Base-by-base conservation (phyloP, 1,140 invertebrate genomes). In the Leptinotarsa lineolata region DNA sequence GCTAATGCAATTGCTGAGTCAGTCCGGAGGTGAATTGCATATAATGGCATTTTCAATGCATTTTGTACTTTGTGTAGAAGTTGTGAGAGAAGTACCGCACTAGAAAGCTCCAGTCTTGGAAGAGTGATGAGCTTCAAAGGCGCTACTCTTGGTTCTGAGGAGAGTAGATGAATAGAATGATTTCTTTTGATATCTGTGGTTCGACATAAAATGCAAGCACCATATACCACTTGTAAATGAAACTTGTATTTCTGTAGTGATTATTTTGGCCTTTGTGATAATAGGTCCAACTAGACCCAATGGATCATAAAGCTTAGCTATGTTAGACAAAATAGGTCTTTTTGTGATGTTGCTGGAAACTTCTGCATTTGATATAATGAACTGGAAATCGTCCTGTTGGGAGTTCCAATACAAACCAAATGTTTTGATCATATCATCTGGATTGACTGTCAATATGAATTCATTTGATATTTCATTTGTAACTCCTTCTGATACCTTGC, bases 121-220 rank as follows among this genome's bases (percentile, higher is more conserved):
- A 54, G 5, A n/a, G 48, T 16, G n/a, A 54, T 54, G 4, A 16
- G 48, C 15, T 16, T 54, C 15, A 54, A 54, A n/a, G 48, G 48
- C 13, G 15, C 15, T 54, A 54, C 48, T 54, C 1, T 15, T 12
- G 0, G 13, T 54, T 54, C 13, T 15, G 48, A 16, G 0, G 48
- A 2, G 13, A 54, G 13, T 54, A 54, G n/a, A 2, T 54, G 13
- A 16, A 20, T 18, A n/a, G 20, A 54, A 54, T 54, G 4, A 54
- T 54, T 54, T 21, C 20, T n/a, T 4, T 22, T 20, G 8, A 5
- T 1, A 24, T 22, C 22, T 4, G 60, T 63, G 5, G 60, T 21
- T 21, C 60, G 60, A 63, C 13, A 22, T 11, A 24, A 39, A 65
- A 65, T 65, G 22, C 63, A 39, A 21, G 63, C 63, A 24, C 63